Base-by-base conservation (phyloP, 2,888 invertebrate species). In the Physocephala rufipes region DNA sequence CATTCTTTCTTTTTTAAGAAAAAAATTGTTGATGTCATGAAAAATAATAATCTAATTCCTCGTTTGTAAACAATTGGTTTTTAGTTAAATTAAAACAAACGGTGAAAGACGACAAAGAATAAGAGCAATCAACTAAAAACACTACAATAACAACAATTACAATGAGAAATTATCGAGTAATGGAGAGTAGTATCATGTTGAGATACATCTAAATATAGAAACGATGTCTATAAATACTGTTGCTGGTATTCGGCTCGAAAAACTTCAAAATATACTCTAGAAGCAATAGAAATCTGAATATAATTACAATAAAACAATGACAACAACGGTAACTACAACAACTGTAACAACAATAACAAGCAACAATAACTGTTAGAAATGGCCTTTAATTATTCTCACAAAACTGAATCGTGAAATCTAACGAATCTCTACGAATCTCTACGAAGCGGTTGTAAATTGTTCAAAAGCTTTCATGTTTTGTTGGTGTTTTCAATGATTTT, bases 391-490 rank as follows among this genome's bases (percentile, higher is more conserved):
- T 36, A n/a, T 36, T 4, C 36, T 36, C 36, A 36, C 5, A 36
- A 36, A 36, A n/a, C n/a, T n/a, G n/a, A n/a, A n/a, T n/a, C n/a
- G n/a, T n/a, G n/a, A 36, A 36, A 36, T 7, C 36, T 7, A 36
- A 36, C 9, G 9, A 36, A 36, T 36, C 9, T 36, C 36, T 36
- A 36, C 36, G 36, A 7, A 36, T 36, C n/a, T n/a, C n/a, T n/a
- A n/a, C 59, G 16, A 45, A 62, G 49, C 19, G n/a, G 26, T 21
- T n/a, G 19, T 16, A 21, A 36, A n/a, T 55, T 36, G 30, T 53
- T 30, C 53, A 55, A 53, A 55, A 66, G 55, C 55, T 66, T 53
- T 55, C 13, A 26, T 21, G 9, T 62, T 62, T 43, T 62, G 62
- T 21, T 43, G 30, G n/a, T 28, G 61, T 61, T 61, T 4, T 45